Evolutionary conservation across 2,113 vertebrate species (phyloP).

Genomic region (Limanda limanda): DNA sequence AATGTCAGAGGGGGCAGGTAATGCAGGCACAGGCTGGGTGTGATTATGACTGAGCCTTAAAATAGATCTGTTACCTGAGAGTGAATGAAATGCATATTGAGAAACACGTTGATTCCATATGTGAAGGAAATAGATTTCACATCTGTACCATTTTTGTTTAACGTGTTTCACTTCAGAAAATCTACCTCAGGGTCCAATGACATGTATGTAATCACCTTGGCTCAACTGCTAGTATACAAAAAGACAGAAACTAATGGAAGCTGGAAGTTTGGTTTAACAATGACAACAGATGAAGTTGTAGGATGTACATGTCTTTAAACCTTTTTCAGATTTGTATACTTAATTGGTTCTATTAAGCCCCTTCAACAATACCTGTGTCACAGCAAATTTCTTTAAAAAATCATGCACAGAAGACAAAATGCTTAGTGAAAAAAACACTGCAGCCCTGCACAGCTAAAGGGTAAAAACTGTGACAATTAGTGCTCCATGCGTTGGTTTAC

Average conservation of each 20-base stretch:
- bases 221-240: background rate
- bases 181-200: constrained; percentile 20
- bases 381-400: background rate
- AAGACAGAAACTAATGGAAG: background rate
- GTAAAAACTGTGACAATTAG: too few relatives aligned
- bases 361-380: background rate
- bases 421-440: too few relatives aligned
- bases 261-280: constrained; percentile 15
- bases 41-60: constrained; percentile 54
- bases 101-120: constrained; percentile 47
- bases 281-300: background rate
- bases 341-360: background rate
- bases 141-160: constrained; percentile 45
- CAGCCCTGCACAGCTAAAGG: too few relatives aligned
- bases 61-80: constrained; percentile 55
- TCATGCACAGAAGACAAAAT: too few relatives aligned
- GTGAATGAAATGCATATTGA: constrained; percentile 48
- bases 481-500: background rate
- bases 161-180: constrained; percentile 33
- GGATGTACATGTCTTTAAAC: too few relatives aligned
- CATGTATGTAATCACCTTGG: background rate
- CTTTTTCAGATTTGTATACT: background rate
- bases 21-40: constrained; percentile 36
- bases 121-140: constrained; percentile 53
- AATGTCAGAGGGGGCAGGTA: constrained; percentile 29